Evolutionary conservation across 2,113 vertebrate species (phyloP).

Genomic region (Siniperca knerii): DNA sequence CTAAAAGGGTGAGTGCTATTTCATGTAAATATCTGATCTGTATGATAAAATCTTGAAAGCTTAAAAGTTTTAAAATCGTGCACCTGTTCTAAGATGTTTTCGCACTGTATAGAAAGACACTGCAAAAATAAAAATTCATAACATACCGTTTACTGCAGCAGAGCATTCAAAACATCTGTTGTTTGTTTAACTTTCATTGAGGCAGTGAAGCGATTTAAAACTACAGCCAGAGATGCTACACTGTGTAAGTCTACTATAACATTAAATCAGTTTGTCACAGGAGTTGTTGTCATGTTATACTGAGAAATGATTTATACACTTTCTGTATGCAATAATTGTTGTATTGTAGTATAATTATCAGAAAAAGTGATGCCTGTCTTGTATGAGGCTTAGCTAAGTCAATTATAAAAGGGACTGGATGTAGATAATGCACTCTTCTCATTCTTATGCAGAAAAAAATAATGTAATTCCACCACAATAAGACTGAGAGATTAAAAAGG

Average conservation of each 20-base stretch:
- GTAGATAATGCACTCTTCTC: slow-evolving; percentile 22
- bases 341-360: slow-evolving; percentile 15
- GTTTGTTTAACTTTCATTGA: slow-evolving; percentile 18
- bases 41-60: slow-evolving; percentile 26
- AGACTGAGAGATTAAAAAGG: slow-evolving; percentile 7
- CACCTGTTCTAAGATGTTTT: not conserved
- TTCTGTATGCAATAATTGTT: slow-evolving; percentile 18
- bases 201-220: slow-evolving; percentile 4
- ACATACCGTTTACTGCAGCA: slow-evolving; percentile 7
- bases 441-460: slow-evolving; percentile 26
- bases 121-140: slow-evolving; percentile 5
- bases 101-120: not conserved
- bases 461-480: slow-evolving; percentile 24
- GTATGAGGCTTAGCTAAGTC: slow-evolving; percentile 29
- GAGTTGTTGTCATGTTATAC: not conserved
- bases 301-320: slow-evolving; percentile 20
- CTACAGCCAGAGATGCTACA: slow-evolving; percentile 15
- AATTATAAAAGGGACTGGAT: slow-evolving; percentile 38
- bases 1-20: slow-evolving; percentile 33
- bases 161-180: not conserved
- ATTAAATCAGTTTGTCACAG: slow-evolving; percentile 47
- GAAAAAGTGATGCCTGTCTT: slow-evolving; percentile 10
- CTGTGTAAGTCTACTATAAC: not conserved
- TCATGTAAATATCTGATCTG: slow-evolving; percentile 44
- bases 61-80: slow-evolving; percentile 30